Percentiles rank a stretch among this genome's conserved stretches.
These are phyloP conservation scores for Penaeus indicus DNA, from an alignment of 1,140 invertebrate genomes.

Conservation along the genomic window DNA sequence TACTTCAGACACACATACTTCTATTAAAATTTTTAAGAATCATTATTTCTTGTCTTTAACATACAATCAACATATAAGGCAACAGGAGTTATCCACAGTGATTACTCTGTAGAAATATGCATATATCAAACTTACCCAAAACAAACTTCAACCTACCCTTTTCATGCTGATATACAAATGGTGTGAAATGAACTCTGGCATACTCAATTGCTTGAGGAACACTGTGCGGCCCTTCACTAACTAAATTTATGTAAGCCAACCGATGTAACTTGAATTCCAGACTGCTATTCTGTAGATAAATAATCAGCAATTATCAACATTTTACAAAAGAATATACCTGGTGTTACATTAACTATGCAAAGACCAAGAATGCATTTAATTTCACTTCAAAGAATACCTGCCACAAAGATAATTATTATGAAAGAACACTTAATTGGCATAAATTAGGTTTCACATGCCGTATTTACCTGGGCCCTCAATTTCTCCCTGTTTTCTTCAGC, in stretches of 20 bases:
- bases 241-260: slow-evolving; percentile 80
- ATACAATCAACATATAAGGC: too few species aligned
- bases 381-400: too few species aligned
- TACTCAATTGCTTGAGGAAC: slow-evolving; percentile 87
- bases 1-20: too few species aligned
- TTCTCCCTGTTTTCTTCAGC: slow-evolving; percentile 76
- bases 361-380: too few species aligned
- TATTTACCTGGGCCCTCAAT: slow-evolving; percentile 68
- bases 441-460: background rate
- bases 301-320: slow-evolving; percentile 11
- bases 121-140: background rate
- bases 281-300: slow-evolving; percentile 74
- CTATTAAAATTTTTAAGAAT: too few species aligned
- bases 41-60: too few species aligned
- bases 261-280: slow-evolving; percentile 90
- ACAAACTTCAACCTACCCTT: slow-evolving; percentile 71
- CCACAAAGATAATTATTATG: too few species aligned
- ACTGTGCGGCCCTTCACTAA: slow-evolving; percentile 78
- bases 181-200: slow-evolving; percentile 86
- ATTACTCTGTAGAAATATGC: background rate
- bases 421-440: too few species aligned
- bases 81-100: too few species aligned
- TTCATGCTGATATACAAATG: slow-evolving; percentile 84
- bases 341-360: too few species aligned
- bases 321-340: background rate